Conservation (phyloP, 2,888 invertebrate species). For the Drosophila austrosaltans region DNA sequence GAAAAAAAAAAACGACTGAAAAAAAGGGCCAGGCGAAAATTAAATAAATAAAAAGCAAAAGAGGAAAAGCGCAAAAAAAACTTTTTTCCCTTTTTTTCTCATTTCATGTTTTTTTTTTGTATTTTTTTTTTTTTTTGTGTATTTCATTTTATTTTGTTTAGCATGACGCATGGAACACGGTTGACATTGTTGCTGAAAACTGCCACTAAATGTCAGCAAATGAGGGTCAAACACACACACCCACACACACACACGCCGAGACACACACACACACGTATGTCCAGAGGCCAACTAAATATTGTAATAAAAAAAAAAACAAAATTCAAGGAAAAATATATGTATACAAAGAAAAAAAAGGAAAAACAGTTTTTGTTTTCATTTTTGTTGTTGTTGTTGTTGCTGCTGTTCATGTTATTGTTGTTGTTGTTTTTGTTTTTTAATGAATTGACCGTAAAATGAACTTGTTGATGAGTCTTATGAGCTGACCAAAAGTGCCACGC, state of each 20-base stretch:
- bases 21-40: constrained; percentile 59
- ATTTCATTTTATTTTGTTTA: constrained; percentile 46
- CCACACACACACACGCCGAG: constrained; percentile 28
- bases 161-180: constrained; percentile 65
- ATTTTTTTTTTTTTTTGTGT: constrained; percentile 41
- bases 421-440: constrained; percentile 63
- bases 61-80: constrained; percentile 20
- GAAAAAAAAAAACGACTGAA: constrained; percentile 1
- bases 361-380: constrained; percentile 27
- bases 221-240: constrained; percentile 63
- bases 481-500: constrained; percentile 52
- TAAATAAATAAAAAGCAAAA: constrained; percentile 62
- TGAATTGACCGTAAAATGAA: constrained; percentile 79
- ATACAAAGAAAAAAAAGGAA: constrained; percentile 13
- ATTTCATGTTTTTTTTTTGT: constrained; percentile 11
- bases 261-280: constrained; percentile 33
- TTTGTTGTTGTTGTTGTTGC: no score
- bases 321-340: constrained; percentile 2
- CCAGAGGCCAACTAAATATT: constrained; percentile 61
- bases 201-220: constrained; percentile 77
- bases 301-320: constrained; percentile 61
- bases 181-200: constrained; percentile 73
- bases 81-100: constrained; percentile 1
- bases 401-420: background rate
- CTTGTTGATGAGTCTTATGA: constrained; percentile 77